Conservation (phyloP, 2,797 vertebrate genomes). For the Helicolenus hilgendorfi region DNA sequence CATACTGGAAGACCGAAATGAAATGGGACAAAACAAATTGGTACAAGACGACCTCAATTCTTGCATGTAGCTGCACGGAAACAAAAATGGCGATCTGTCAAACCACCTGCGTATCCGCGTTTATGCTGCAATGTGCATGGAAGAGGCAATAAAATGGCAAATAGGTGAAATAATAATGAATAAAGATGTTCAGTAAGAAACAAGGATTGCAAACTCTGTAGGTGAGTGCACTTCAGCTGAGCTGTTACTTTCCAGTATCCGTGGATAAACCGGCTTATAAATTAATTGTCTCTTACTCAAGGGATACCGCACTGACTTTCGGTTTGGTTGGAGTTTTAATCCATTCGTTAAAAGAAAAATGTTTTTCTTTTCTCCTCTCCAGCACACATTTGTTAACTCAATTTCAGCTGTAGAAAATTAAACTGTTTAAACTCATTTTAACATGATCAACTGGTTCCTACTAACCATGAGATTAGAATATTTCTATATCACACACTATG, state of each 20-base stretch:
- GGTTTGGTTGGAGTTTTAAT: conserved; percentile 20
- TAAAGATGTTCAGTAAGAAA: neutral
- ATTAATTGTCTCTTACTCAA: conserved; percentile 18
- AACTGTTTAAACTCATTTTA: neutral
- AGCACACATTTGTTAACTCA: neutral
- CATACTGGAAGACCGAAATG: neutral
- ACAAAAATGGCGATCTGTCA: conserved; percentile 8
- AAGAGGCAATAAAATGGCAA: neutral
- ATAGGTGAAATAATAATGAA: neutral
- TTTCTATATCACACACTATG: neutral
- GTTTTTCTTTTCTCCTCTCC: neutral
- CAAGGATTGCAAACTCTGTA: neutral
- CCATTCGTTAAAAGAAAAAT: neutral
- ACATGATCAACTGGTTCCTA: neutral
- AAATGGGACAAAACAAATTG: neutral
- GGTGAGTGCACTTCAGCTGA: conserved; percentile 17
- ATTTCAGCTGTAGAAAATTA: neutral
- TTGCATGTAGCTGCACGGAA: neutral
- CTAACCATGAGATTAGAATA: neutral
- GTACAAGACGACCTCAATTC: neutral
- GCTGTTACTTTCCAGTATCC: conserved; percentile 29
- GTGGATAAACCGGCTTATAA: conserved; percentile 26
- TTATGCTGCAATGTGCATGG: neutral
- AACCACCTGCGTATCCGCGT: conserved; percentile 1
- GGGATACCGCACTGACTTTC: neutral